Percentiles rank a stretch among this genome's conserved stretches.
These are phyloP conservation scores for Lathronympha strigana DNA, from an alignment of 2,888 invertebrate species.

Conservation along the genomic window DNA sequence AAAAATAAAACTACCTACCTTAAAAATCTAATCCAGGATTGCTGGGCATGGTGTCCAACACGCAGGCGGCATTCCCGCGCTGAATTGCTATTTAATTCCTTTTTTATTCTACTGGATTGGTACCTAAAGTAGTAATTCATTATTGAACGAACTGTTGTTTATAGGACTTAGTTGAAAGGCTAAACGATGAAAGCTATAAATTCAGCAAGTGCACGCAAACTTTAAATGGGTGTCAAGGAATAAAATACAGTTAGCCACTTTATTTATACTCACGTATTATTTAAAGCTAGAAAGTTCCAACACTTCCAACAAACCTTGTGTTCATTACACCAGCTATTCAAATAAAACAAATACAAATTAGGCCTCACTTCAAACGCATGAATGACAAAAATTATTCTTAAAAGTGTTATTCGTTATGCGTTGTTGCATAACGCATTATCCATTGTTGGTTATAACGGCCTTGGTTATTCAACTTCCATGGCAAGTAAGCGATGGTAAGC, in stretches of 20 bases:
- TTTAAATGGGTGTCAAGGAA: conserved; percentile 16
- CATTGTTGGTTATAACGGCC: conserved; percentile 7
- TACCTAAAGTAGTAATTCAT: background rate
- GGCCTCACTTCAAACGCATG: conserved; percentile 16
- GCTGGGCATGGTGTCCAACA: too few species aligned
- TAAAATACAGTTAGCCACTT: conserved; percentile 8
- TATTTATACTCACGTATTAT: conserved; percentile 8
- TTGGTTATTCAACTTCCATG: conserved; percentile 13
- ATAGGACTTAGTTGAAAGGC: conserved; percentile 2
- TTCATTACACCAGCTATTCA: conserved; percentile 19
- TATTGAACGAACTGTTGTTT: background rate
- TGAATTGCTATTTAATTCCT: too few species aligned
- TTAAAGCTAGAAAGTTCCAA: background rate
- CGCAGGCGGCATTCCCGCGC: too few species aligned
- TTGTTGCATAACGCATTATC: conserved; percentile 26
- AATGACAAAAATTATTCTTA: conserved; percentile 23
- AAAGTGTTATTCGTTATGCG: conserved; percentile 3
- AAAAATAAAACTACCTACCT: too few species aligned
- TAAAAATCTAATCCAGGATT: too few species aligned
- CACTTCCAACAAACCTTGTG: conserved; percentile 17
- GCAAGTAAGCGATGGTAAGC: conserved; percentile 46
- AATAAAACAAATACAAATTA: conserved; percentile 16
- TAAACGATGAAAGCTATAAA: conserved; percentile 17
- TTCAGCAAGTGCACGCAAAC: conserved; percentile 10
- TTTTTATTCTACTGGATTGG: too few species aligned